Evolutionary conservation across 2,113 vertebrate species (phyloP).

Genomic region (Cromileptes altivelis): DNA sequence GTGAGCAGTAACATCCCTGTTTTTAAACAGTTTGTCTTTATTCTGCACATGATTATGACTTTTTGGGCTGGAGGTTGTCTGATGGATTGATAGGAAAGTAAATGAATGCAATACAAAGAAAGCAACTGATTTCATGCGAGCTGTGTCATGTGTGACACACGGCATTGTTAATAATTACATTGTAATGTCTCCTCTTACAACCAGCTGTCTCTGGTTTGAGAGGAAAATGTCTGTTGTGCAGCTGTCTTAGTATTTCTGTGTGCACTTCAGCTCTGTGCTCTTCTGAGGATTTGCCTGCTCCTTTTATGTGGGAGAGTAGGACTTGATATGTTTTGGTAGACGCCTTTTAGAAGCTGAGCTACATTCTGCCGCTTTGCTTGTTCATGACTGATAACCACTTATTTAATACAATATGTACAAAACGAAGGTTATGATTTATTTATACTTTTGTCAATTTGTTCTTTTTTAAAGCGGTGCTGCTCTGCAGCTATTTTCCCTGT

Average conservation of each 20-base stretch:
- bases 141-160: neutral
- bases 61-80: neutral
- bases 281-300: conserved; percentile 35
- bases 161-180: neutral
- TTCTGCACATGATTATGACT: no score
- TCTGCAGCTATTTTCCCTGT: conserved; percentile 34
- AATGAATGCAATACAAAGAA: neutral
- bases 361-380: conserved; percentile 26
- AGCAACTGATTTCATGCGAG: neutral
- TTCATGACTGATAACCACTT: conserved; percentile 57
- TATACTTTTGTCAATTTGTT: conserved; percentile 28
- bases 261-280: neutral
- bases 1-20: neutral
- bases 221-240: conserved; percentile 18
- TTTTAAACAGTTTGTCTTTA: neutral
- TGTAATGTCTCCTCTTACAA: neutral
- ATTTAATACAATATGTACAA: conserved; percentile 61
- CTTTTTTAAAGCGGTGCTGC: conserved; percentile 5
- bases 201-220: conserved; percentile 1
- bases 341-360: conserved; percentile 18
- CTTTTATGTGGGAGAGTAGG: conserved; percentile 51
- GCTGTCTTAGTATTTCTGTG: conserved; percentile 19
- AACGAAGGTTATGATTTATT: conserved; percentile 69
- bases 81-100: neutral
- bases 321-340: conserved; percentile 44